Percentiles rank a stretch among this genome's conserved stretches.
Evolutionary conservation across 2,797 vertebrate species (phyloP).

Genomic region (Takifugu rubripes): DNA sequence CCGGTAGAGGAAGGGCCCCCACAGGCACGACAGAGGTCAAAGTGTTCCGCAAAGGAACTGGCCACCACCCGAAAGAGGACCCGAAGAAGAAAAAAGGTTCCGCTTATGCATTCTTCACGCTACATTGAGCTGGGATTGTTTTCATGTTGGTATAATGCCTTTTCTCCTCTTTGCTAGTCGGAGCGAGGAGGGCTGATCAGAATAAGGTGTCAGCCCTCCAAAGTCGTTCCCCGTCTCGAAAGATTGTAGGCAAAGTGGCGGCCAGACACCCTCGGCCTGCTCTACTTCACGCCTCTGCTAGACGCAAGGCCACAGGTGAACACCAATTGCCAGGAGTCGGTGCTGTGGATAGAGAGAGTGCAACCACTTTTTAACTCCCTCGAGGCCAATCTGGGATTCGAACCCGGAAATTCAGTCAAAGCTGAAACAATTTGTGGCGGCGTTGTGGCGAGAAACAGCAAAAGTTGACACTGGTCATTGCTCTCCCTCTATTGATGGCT

Average conservation of each 20-base stretch:
- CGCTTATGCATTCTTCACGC: constrained; percentile 30
- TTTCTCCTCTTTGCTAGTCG: constrained; percentile 86
- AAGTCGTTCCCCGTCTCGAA: constrained; percentile 90
- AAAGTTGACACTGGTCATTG: neutral
- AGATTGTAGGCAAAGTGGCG: constrained; percentile 90
- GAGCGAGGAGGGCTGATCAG: constrained; percentile 92
- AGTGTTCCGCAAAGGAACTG: constrained; percentile 85
- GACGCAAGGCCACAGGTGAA: constrained; percentile 95
- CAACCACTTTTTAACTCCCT: neutral
- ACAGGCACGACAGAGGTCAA: constrained; percentile 84
- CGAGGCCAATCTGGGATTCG: too few species aligned
- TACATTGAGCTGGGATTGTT: constrained; percentile 12
- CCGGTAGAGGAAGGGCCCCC: constrained; percentile 86
- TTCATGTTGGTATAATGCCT: constrained; percentile 76
- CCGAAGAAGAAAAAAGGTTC: constrained; percentile 97
- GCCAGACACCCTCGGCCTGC: constrained; percentile 92
- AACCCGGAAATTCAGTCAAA: too few species aligned
- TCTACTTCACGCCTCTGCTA: constrained; percentile 90
- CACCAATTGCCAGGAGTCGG: constrained; percentile 38
- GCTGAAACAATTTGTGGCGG: too few species aligned
- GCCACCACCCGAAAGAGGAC: constrained; percentile 87
- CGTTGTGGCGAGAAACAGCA: neutral
- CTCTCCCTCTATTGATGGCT: constrained; percentile 67
- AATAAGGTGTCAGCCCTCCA: constrained; percentile 93
- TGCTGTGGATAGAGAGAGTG: constrained; percentile 62